phyloP scores from a whole-genome alignment of 2,888 invertebrate species.

The Pedicia rivosa region DNA sequence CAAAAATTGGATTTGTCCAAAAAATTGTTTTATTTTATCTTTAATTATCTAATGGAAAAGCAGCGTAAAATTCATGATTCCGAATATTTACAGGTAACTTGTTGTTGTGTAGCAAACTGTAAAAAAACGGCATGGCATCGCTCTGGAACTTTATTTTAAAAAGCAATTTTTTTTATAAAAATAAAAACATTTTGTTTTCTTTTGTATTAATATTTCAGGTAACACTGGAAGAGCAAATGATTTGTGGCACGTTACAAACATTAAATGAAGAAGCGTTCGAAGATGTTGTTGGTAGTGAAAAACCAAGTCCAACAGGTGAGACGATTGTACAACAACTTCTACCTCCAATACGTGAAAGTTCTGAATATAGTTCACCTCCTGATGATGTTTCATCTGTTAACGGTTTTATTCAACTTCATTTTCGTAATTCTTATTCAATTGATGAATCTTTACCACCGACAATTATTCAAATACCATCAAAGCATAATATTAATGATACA shows the following conservation, averaged over 20 bases:
- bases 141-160: too few species aligned
- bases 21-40: slow-evolving; percentile 2
- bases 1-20: too few species aligned
- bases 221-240: slow-evolving; percentile 88
- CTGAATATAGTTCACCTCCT: slow-evolving; percentile 31
- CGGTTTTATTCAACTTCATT: not conserved
- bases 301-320: slow-evolving; percentile 36
- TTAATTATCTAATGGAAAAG: slow-evolving; percentile 9
- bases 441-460: slow-evolving; percentile 16
- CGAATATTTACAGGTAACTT: slow-evolving; percentile 31
- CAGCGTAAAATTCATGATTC: slow-evolving; percentile 31
- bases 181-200: too few species aligned
- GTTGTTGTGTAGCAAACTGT: slow-evolving; percentile 6
- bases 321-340: slow-evolving; percentile 32
- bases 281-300: slow-evolving; percentile 65
- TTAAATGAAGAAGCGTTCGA: slow-evolving; percentile 87
- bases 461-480: slow-evolving; percentile 27
- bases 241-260: slow-evolving; percentile 82
- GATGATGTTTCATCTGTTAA: slow-evolving; percentile 20
- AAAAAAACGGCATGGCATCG: too few species aligned
- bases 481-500: slow-evolving; percentile 24
- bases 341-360: slow-evolving; percentile 31
- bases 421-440: too few species aligned
- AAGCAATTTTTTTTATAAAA: too few species aligned
- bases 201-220: slow-evolving; percentile 63